A percentile compares a stretch with the other conserved stretches of the same genome.
Evolutionary conservation across 2,888 invertebrate genomes (phyloP).

Genomic region (Dasypogon diadema): DNA sequence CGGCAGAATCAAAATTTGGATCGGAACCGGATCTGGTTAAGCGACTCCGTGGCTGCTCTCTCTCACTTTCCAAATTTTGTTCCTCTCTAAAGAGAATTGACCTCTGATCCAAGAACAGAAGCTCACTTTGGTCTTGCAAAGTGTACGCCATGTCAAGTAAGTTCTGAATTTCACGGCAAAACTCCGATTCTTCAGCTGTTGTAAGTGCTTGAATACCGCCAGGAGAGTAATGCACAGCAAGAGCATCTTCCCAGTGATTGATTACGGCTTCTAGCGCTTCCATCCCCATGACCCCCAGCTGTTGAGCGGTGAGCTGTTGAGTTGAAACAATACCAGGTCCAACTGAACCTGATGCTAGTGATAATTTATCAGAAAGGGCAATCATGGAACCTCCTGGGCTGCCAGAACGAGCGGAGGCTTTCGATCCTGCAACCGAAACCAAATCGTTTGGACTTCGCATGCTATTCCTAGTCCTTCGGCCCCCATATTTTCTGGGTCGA

Average conservation of each 20-base stretch:
- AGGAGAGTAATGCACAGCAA: conserved; percentile 79
- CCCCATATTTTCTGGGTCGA: conserved; percentile 71
- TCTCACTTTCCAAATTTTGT: conserved; percentile 68
- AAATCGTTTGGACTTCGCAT: conserved; percentile 80
- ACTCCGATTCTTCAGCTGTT: conserved; percentile 87
- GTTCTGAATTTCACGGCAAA: conserved; percentile 84
- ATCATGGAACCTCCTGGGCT: conserved; percentile 73
- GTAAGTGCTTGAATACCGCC: conserved; percentile 73
- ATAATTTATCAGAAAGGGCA: conserved; percentile 76
- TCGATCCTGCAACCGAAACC: conserved; percentile 76
- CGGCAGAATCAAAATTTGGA: conserved; percentile 86
- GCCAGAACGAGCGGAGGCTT: conserved; percentile 72
- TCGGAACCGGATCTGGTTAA: conserved; percentile 67
- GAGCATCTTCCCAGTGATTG: conserved; percentile 95
- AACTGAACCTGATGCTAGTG: conserved; percentile 77
- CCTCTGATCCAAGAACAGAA: conserved; percentile 88
- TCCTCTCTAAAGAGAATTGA: conserved; percentile 87
- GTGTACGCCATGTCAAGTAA: conserved; percentile 86
- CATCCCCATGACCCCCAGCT: conserved; percentile 92
- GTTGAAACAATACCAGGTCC: conserved; percentile 70
- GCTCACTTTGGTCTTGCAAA: conserved; percentile 87
- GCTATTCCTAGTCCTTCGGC: conserved; percentile 71
- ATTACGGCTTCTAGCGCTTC: conserved; percentile 93
- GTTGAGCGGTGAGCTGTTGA: conserved; percentile 83
- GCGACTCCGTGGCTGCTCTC: conserved; percentile 60